Evolutionary conservation across 2,888 invertebrate species (phyloP), one percentile per base, ranked within the genome.

Genomic region (Macaria notata): DNA sequence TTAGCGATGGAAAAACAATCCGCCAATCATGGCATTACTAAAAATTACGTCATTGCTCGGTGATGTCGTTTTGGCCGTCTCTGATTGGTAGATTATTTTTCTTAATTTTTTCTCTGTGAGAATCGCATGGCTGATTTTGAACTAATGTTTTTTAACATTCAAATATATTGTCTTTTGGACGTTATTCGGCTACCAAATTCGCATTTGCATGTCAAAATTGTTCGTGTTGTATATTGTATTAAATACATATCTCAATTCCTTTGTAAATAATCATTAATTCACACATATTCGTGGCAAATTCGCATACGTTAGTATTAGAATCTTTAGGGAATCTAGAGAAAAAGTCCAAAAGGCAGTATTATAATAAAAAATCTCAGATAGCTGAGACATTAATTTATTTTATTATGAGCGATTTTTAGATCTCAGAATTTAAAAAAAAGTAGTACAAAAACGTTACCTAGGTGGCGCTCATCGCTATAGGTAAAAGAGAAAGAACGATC

Each of bases 101-200:
- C 19, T 19, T 19, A 19, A 19, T 19, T 19, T 19, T 19, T 19
- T 19, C 19, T 1, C 19, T 19, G 19, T 19, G 19, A 1, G 19
- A 19, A 19, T 19, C 19, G 19, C 19, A 19, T 19, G 19, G 19
- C 19, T 50, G 49, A 59, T 57, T 56, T 60, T 57, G 46, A 58
- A 54, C 56, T 66, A 60, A 63, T 56, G 44, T n/a, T 8, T 62
- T 47, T 56, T 59, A 60, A 59, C 60, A 66, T 62, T 59, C 61
- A 60, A 51, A 64, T 74, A 84, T 88, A 86, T 80, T 78, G 88
- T 86, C 88, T 89, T 88, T 90, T 89, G 90, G 88, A 84, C 81
- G 69, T 56, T 78, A 86, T 88, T 87, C 81, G 79, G 88, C 90
- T 90, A 87, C 90, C 88, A 80, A 56, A 59, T 55, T 19, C 19